Evolutionary conservation across 1,140 invertebrate genomes (phyloP), one percentile per base, ranked within the genome.

Genomic region (Apis florea): DNA sequence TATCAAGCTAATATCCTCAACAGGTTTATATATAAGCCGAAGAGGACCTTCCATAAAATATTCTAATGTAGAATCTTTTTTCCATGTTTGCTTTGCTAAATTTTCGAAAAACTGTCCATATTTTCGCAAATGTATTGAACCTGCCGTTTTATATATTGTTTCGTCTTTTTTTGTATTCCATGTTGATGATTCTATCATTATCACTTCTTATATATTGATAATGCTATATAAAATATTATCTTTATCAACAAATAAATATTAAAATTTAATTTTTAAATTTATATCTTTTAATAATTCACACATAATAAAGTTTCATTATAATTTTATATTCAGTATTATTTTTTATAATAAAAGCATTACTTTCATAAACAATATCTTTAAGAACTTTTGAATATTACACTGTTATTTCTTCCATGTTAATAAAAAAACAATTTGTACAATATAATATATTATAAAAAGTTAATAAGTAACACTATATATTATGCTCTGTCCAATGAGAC

Each of bases 51-150:
- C 95, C 89, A 91, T 91, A 85, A 90, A 93, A 88, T 89, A 91
- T 88, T 90, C 94, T 88, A 93, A 93, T 85, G 83, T 94, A 70
- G 89, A 92, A 67, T 79, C 80, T 51, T 83, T 83, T 54, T 87
- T 90, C 91, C 82, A 90, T 24, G 82, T 92, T 82, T 88, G 94
- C 91, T 93, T 94, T 89, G 91, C 95, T 90, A 92, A 95, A 68
- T 95, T 95, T 88, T 97, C 96, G 75, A 97, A 95, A 92, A 97
- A 97, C 56, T 95, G 94, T 3, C 96, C 96, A 94, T 96, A 97
- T 85, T 95, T 95, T 83, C 95, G 94, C 13, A 96, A 87, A 84
- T 96, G 95, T 13, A 95, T 93, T 79, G 96, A 95, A 66, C 95
- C 95, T 73, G 95, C 95, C 70, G 95, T 94, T 92, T 95, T 93